phyloP scores from a whole-genome alignment of 2,797 vertebrate species.

The Astyanax mexicanus region DNA sequence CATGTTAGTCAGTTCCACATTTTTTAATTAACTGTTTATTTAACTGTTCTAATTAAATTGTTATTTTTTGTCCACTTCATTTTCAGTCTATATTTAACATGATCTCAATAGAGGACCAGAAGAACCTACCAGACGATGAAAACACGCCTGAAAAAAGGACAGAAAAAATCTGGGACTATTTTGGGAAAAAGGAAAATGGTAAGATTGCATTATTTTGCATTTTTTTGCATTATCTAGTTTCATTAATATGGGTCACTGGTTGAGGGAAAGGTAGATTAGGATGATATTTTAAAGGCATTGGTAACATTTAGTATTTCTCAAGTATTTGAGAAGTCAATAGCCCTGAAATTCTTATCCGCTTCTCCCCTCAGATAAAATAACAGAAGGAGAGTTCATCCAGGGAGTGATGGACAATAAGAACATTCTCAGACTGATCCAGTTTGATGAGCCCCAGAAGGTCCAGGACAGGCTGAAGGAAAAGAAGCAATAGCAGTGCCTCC shows the following conservation, averaged over 20 bases:
- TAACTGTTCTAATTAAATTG: too few relatives aligned
- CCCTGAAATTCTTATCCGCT: neutral
- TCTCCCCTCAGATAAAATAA: conserved; percentile 71
- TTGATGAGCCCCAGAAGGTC: conserved; percentile 74
- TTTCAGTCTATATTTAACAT: conserved; percentile 83
- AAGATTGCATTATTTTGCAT: conserved; percentile 27
- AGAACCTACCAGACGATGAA: conserved; percentile 78
- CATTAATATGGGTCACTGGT: neutral
- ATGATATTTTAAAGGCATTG: neutral
- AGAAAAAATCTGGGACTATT: conserved; percentile 79
- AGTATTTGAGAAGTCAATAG: neutral
- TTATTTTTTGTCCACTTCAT: conserved; percentile 5
- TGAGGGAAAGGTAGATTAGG: neutral
- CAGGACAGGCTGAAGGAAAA: conserved; percentile 68
- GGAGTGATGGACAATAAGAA: conserved; percentile 76
- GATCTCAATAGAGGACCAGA: conserved; percentile 76
- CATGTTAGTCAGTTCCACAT: too few relatives aligned
- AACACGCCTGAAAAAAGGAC: conserved; percentile 81
- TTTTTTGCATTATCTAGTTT: neutral
- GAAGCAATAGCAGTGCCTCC: conserved; percentile 55
- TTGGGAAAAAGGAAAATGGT: conserved; percentile 81
- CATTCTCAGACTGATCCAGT: conserved; percentile 79
- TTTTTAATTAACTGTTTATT: too few relatives aligned
- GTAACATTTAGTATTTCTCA: neutral
- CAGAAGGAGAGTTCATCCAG: conserved; percentile 78